Evolutionary conservation across 2,888 invertebrate genomes (phyloP).

Genomic region (Julus scanicus): DNA sequence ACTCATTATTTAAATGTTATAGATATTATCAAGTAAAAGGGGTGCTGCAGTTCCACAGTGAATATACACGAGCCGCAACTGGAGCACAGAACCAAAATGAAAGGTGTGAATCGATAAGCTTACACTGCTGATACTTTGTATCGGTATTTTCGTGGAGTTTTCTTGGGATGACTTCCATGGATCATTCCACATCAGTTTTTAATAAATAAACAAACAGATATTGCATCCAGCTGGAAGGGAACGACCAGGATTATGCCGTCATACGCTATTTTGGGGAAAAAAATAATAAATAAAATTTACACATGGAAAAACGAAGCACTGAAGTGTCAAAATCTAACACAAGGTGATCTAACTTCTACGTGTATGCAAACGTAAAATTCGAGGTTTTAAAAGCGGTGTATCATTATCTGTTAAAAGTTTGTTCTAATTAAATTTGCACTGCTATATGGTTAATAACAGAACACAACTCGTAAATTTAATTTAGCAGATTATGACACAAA

Average conservation of each 20-base stretch:
- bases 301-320: background rate
- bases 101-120: background rate
- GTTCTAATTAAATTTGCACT: background rate
- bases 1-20: too few relatives aligned
- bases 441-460: background rate
- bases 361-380: background rate
- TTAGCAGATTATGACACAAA: background rate
- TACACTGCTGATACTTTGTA: background rate
- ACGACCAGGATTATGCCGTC: background rate
- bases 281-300: background rate
- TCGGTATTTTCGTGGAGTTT: background rate
- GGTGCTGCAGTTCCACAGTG: too few relatives aligned
- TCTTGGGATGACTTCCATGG: background rate
- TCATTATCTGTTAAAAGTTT: background rate
- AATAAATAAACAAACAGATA: slow-evolving; percentile 2
- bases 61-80: too few relatives aligned
- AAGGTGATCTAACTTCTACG: background rate
- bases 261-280: background rate
- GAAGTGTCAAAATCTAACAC: background rate
- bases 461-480: background rate
- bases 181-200: background rate
- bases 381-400: background rate
- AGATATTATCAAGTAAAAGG: too few relatives aligned
- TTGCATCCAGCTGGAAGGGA: background rate
- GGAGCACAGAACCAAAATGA: background rate